These are phyloP conservation scores for Champsocephalus esox DNA, from an alignment of 2,797 vertebrate species.

Conservation along the genomic window DNA sequence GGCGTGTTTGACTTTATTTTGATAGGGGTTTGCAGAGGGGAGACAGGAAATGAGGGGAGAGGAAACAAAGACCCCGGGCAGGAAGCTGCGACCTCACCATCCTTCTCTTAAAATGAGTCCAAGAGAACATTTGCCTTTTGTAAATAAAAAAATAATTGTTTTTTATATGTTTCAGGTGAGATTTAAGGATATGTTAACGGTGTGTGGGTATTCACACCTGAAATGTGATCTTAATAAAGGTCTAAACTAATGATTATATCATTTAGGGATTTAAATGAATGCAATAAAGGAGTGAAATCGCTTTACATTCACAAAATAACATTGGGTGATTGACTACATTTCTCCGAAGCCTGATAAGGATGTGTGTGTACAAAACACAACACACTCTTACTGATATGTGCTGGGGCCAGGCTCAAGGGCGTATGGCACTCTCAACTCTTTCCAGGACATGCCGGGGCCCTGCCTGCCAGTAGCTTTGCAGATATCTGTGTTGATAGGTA, in stretches of 20 bases:
- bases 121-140: background rate
- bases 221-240: background rate
- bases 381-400: no score
- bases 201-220: background rate
- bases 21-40: background rate
- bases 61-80: background rate
- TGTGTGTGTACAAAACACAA: no score
- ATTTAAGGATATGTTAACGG: background rate
- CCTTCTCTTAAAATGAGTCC: background rate
- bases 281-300: background rate
- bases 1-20: background rate
- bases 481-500: no score
- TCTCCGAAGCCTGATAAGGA: no score
- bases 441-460: no score
- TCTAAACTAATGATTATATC: background rate
- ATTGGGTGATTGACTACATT: background rate
- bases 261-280: background rate
- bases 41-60: slow-evolving; percentile 17
- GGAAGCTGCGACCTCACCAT: background rate
- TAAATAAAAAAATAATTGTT: background rate
- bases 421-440: no score
- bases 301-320: background rate
- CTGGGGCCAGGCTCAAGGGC: no score
- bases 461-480: no score
- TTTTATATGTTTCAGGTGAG: background rate